A percentile compares a stretch with the other conserved stretches of the same genome.
Evolutionary conservation across 2,888 invertebrate species (phyloP).

Genomic region (Peribatodes rhomboidaria): DNA sequence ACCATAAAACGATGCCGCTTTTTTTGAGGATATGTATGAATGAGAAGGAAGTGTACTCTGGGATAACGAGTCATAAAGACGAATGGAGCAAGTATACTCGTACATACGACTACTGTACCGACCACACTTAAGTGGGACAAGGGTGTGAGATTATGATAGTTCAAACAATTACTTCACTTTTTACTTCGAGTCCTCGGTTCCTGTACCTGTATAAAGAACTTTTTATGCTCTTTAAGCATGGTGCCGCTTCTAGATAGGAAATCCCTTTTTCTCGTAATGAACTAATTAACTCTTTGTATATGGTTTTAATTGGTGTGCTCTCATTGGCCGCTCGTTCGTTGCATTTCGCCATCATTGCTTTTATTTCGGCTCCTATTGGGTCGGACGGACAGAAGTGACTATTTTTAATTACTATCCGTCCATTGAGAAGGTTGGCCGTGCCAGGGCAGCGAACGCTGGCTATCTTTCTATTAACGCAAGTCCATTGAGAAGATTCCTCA

Average conservation of each 20-base stretch:
- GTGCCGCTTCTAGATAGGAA: slow-evolving; percentile 5
- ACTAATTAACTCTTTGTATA: slow-evolving; percentile 8
- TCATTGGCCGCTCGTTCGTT: slow-evolving; percentile 7
- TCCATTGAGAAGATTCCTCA: slow-evolving; percentile 15
- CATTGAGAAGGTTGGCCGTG: neutral
- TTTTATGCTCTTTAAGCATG: slow-evolving; percentile 9
- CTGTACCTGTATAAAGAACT: slow-evolving; percentile 13
- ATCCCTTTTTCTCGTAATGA: slow-evolving; percentile 17
- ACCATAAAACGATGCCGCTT: no score
- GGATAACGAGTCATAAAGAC: no score
- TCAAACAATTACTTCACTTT: neutral
- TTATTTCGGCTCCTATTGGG: slow-evolving; percentile 8
- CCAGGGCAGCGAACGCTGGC: neutral
- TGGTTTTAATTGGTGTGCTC: neutral
- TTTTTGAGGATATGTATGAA: no score
- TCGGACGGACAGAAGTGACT: slow-evolving; percentile 3
- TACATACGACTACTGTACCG: no score
- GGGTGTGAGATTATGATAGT: no score
- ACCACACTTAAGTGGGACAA: no score
- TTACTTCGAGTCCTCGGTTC: neutral
- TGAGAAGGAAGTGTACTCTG: no score
- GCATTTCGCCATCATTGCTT: slow-evolving; percentile 4
- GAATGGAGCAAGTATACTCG: no score
- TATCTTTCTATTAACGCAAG: slow-evolving; percentile 3
- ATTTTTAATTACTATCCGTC: neutral